Conservation (phyloP, 2,113 vertebrate genomes). For the Setophaga kirtlandii region DNA sequence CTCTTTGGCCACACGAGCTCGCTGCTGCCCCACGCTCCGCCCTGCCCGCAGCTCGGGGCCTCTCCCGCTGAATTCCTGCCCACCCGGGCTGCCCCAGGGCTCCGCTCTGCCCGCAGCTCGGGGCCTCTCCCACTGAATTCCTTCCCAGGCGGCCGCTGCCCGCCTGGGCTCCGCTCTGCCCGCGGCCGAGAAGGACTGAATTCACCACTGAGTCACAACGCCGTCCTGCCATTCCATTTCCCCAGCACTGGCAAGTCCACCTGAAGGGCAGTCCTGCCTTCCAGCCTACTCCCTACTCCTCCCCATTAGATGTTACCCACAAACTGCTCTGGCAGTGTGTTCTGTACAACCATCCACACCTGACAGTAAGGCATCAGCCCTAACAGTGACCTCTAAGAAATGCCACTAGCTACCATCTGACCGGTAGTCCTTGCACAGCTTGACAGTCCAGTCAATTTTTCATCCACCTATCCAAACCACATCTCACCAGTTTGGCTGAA, state of each 20-base stretch:
- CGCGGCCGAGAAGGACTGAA: accelerated
- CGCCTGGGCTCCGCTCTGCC: neutral
- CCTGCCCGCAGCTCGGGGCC: neutral
- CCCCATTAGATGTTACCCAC: neutral
- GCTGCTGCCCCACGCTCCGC: neutral
- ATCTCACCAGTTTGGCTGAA: neutral
- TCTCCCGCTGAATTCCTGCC: no score
- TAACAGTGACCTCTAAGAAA: neutral
- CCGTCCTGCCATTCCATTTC: neutral
- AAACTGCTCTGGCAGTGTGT: neutral
- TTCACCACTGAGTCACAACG: accelerated
- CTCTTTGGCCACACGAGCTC: neutral
- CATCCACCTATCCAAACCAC: neutral
- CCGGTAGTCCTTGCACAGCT: neutral
- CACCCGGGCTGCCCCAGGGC: neutral
- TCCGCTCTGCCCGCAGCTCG: neutral
- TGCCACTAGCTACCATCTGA: neutral
- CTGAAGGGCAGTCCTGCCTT: neutral
- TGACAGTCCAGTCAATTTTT: neutral
- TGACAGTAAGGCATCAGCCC: neutral
- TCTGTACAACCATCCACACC: accelerated
- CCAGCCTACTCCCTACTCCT: neutral
- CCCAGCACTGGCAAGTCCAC: neutral
- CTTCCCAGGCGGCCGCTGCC: no score
- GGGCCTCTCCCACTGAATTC: no score